A percentile compares a stretch with the other conserved stretches of the same genome.
phyloP scores from a whole-genome alignment of 1,140 invertebrate species.

The Drosophila hydei region DNA sequence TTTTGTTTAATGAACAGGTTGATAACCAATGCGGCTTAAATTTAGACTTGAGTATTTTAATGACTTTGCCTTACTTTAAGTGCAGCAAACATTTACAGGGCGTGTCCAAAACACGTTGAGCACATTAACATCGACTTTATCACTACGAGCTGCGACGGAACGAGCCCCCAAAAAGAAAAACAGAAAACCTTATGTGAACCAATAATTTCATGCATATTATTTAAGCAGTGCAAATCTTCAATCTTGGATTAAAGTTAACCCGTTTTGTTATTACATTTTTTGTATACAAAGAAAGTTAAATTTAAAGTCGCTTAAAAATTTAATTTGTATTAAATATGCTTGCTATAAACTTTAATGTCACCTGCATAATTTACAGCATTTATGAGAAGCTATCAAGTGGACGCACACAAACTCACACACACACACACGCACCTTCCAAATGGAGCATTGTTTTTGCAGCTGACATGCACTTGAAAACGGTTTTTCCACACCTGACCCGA shows the following conservation, averaged over 20 bases:
- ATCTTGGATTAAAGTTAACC: slow-evolving; percentile 48
- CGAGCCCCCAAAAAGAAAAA: slow-evolving; percentile 68
- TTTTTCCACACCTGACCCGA: slow-evolving; percentile 69
- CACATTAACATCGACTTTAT: slow-evolving; percentile 67
- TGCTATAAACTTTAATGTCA: slow-evolving; percentile 38
- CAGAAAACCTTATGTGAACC: slow-evolving; percentile 18
- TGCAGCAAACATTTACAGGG: slow-evolving; percentile 51
- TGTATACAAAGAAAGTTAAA: slow-evolving; percentile 76
- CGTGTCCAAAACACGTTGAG: slow-evolving; percentile 45
- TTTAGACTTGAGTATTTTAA: slow-evolving; percentile 58
- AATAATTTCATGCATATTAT: slow-evolving; percentile 62
- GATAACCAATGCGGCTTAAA: slow-evolving; percentile 35
- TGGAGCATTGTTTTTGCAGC: slow-evolving; percentile 40
- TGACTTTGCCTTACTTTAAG: slow-evolving; percentile 70
- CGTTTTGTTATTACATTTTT: slow-evolving; percentile 33
- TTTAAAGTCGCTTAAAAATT: slow-evolving; percentile 48
- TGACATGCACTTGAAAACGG: slow-evolving; percentile 59
- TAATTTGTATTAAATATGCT: slow-evolving; percentile 25
- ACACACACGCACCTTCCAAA: background rate
- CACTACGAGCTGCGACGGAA: slow-evolving; percentile 45
- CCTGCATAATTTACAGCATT: slow-evolving; percentile 29
- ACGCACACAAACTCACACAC: background rate
- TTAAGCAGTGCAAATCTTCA: slow-evolving; percentile 54
- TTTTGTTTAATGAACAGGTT: background rate
- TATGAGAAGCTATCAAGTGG: slow-evolving; percentile 39